Percentiles rank a stretch among this genome's conserved stretches.
Conservation (phyloP, 2,888 invertebrate species). For the Drosophila maculinotata region DNA sequence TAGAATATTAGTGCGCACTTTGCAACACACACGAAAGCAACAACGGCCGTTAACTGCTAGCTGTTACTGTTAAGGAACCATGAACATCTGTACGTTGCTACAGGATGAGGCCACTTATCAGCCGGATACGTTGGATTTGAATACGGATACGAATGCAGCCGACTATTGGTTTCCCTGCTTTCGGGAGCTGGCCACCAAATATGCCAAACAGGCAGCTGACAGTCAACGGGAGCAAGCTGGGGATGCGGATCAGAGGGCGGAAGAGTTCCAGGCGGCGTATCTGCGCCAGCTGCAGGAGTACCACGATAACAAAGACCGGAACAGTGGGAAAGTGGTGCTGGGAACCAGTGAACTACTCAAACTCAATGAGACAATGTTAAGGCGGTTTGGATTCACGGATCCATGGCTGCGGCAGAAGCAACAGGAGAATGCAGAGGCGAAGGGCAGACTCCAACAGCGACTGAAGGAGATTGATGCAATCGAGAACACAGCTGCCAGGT, state of each 20-base stretch:
- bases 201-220: conserved; percentile 92
- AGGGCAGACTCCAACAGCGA: conserved; percentile 89
- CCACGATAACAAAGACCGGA: conserved; percentile 65
- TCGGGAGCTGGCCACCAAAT: conserved; percentile 93
- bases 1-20: conserved; percentile 47
- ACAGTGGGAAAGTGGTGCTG: conserved; percentile 88
- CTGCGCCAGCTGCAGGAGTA: conserved; percentile 88
- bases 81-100: conserved; percentile 90
- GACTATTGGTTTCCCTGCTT: conserved; percentile 97
- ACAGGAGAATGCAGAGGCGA: conserved; percentile 93
- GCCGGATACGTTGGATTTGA: conserved; percentile 96
- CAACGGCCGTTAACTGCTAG: conserved; percentile 45
- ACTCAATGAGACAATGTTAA: conserved; percentile 95
- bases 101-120: conserved; percentile 92
- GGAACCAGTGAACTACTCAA: conserved; percentile 96
- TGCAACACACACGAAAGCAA: conserved; percentile 22
- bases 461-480: conserved; percentile 90
- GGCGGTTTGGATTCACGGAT: conserved; percentile 96
- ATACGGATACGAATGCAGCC: conserved; percentile 93
- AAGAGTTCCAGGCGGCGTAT: conserved; percentile 93
- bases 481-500: conserved; percentile 86
- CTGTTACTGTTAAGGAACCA: conserved; percentile 36
- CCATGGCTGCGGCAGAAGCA: conserved; percentile 94
- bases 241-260: conserved; percentile 91
- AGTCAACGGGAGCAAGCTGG: conserved; percentile 81